Base-by-base conservation (phyloP, 2,888 invertebrate species). In the Nymphalis polychloros region DNA sequence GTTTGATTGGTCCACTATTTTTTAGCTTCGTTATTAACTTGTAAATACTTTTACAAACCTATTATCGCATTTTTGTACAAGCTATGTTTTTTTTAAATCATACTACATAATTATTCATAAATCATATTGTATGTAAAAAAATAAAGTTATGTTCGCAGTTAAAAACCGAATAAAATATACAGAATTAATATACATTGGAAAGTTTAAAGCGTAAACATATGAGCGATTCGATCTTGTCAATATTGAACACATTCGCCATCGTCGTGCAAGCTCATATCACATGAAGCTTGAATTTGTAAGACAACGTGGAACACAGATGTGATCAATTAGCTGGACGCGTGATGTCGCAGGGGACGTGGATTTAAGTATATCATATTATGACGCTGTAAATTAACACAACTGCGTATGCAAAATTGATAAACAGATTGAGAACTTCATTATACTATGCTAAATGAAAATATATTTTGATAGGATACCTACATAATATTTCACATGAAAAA, bases 321-420 rank as follows among this genome's bases (percentile, higher is more conserved):
- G 19, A 35, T n/a, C 57, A 57, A 57, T 57, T 57, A 57, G 57
- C 19, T 57, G 57, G 57, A 57, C 57, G 57, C 57, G 57, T 57
- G 57, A 35, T 57, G 57, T 41, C 57, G 35, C 35, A 57, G 35
- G 5, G 23, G 17, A 31, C 55, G 41, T 35, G 57, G 19, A 57
- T 57, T 19, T 35, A 16, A 57, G n/a, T n/a, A 57, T 41, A 19
- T 19, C 57, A 41, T 31, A 6, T 55, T 35, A 7, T 53, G 17
- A 6, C 6, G 6, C 6, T 31, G 27, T 27, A 55, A 41, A 35
- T 57, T 41, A 8, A 57, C 10, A n/a, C 13, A 57, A 35, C n/a
- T 57, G 57, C 41, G 41, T 57, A n/a, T n/a, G 49, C 19, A 49
- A 49, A n/a, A 19, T 49, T 49, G n/a, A 49, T 41, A 3, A 4